Evolutionary conservation across 2,888 invertebrate genomes (phyloP).

Genomic region (Oligia latruncula): DNA sequence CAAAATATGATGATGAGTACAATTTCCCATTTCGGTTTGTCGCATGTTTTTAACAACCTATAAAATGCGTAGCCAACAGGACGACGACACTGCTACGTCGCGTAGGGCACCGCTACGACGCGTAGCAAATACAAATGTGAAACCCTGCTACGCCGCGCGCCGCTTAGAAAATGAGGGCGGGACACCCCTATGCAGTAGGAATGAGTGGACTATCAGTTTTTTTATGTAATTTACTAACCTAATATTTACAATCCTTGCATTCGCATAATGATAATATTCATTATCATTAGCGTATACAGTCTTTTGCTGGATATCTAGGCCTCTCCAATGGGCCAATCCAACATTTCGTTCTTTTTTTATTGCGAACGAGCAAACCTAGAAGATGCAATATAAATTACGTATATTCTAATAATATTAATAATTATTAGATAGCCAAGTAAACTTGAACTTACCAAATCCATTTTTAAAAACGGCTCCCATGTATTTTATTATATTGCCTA

Average conservation of each 20-base stretch:
- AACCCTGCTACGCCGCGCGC: background rate
- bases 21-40: no score
- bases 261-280: background rate
- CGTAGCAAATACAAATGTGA: background rate
- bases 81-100: background rate
- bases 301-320: no score
- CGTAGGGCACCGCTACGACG: background rate
- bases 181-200: background rate
- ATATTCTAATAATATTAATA: no score
- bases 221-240: no score
- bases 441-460: conserved; percentile 26
- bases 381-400: no score
- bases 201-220: background rate
- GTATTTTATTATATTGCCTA: conserved; percentile 91
- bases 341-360: no score
- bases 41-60: no score
- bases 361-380: no score
- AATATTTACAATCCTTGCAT: background rate
- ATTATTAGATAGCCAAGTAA: background rate
- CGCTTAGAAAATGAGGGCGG: background rate
- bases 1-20: no score
- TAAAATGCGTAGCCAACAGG: no score
- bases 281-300: background rate
- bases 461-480: background rate
- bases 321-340: background rate